Conservation (phyloP, 2,797 vertebrate species). For the Sebastes nivosus region DNA sequence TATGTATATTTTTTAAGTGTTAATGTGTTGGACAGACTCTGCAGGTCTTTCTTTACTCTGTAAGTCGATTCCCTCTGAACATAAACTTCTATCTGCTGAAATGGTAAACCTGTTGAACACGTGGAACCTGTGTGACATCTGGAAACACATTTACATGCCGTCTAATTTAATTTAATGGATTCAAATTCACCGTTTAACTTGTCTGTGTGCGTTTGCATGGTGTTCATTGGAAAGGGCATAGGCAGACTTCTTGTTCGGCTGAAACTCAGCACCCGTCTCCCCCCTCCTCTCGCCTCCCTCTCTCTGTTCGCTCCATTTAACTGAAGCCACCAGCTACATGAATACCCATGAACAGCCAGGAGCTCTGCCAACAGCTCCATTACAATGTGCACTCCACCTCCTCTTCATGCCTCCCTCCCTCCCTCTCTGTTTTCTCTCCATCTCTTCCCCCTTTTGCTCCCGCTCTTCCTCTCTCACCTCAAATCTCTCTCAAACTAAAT, state of each 20-base stretch:
- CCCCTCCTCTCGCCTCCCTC: background rate
- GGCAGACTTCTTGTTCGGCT: slow-evolving; percentile 53
- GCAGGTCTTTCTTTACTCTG: background rate
- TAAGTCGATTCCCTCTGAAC: background rate
- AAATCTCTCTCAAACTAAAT: background rate
- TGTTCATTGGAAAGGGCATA: slow-evolving; percentile 12
- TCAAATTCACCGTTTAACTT: background rate
- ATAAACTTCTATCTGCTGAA: background rate
- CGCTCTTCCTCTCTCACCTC: background rate
- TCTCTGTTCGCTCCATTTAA: slow-evolving; percentile 58
- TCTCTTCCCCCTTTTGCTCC: background rate
- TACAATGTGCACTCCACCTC: slow-evolving; percentile 46
- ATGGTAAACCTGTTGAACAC: background rate
- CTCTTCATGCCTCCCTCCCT: background rate
- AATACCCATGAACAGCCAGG: slow-evolving; percentile 62
- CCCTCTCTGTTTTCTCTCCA: slow-evolving; percentile 2
- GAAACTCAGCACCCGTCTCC: slow-evolving; percentile 36
- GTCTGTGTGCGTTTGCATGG: slow-evolving; percentile 9
- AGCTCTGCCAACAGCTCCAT: slow-evolving; percentile 69
- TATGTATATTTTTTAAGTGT: too few species aligned
- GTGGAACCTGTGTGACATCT: background rate
- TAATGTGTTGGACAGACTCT: background rate
- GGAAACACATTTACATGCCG: background rate
- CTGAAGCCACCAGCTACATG: slow-evolving; percentile 67
- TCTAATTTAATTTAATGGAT: background rate